Base-by-base conservation (phyloP, 53 echinoderm and acorn worm species). In the Arbacia lixula region DNA sequence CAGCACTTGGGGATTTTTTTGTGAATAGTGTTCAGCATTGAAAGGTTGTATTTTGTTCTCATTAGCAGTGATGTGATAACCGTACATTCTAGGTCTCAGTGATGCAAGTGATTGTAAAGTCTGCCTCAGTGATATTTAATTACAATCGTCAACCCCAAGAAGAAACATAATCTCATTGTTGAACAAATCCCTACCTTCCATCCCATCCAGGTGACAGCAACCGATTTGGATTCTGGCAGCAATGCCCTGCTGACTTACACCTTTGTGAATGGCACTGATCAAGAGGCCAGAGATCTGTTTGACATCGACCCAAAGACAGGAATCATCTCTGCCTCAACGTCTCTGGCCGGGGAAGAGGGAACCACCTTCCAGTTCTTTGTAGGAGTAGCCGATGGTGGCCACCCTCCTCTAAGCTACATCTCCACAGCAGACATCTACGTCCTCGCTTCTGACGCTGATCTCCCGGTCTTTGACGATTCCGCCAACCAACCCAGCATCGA, bases 351-450 rank as follows among this genome's bases (percentile, higher is more conserved):
- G 61, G 85, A 89, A 84, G 94, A 89, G 66, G 89, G 89, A 30
- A 41, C 54, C 20, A 71, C 85, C 22, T 86, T 86, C 76, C 94
- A 92, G 84, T 98, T 98, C 92, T 98, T 98, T 85, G 77, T 98
- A 50, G 76, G 86, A 68, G 98, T 92, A 4, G 79, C 79, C 0
- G 98, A 98, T 62, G 66, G 84, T 36, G 98, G 98, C 12, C 36
- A 76, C 11, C 90, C 88, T 2, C 55, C 90, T 11, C 52, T 88
- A 52, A 53, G 72, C 49, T 78, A 86, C 34, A 76, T 90, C 20
- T 86, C 90, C 30, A 84, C 94, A 12, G 98, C 94, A 12, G 92
- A 92, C 42, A 86, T 98, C 65, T 86, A 94, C 63, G 54, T 98
- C 54, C 86, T 98, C 26, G 61, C 82, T 20, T 10, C 86, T 0